Evolutionary conservation across 2,797 vertebrate genomes (phyloP), one percentile per base, ranked within the genome.

Genomic region (Stomatorhinus walkeri): DNA sequence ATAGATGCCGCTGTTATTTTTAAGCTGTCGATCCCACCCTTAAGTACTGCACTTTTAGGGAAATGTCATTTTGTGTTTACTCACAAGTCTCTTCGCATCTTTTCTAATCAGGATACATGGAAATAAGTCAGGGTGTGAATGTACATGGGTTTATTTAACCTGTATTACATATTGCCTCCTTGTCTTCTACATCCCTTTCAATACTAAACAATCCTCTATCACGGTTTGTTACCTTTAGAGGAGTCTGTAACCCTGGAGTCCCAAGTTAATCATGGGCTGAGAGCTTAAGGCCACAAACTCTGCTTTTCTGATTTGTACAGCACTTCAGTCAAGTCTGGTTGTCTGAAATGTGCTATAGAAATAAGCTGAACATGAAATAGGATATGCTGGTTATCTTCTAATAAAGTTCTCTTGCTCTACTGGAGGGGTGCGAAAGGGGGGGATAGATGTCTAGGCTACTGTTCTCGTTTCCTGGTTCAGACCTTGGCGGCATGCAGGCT

Each of bases 1-100:
- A 88, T 90, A 87, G 92, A 91, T 32, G 90, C 86, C 90, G 90
- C 16, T 54, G 91, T 93, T 95, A 94, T 94, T 95, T 94, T 93
- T 94, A 93, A 92, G 91, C 48, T 89, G 93, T 94, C 90, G 92
- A 92, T 94, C 81, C 81, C 88, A 76, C 91, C 90, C 92, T 93
- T 93, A 94, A 93, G 94, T 94, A 94, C n/a, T 43, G 56, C 54
- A 43, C 28, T 40, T 24, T 85, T 32, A 24, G 83, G 7, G 14
- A 85, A 6, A 48, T 85, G 22, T 85, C 22, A 4, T 46, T 46
- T 76, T 19, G 68, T 76, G 3, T 76, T 76, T 76, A 40, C 14
- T 84, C 43, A 43, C 43, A 43, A 16, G 68, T 14, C 10, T 76
- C 32, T 40, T 19, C 1, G 4, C 32, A 7, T 76, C 72, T 36